Evolutionary conservation across 2,797 vertebrate genomes (phyloP), one percentile per base, ranked within the genome.

Genomic region (Vipera latastei): DNA sequence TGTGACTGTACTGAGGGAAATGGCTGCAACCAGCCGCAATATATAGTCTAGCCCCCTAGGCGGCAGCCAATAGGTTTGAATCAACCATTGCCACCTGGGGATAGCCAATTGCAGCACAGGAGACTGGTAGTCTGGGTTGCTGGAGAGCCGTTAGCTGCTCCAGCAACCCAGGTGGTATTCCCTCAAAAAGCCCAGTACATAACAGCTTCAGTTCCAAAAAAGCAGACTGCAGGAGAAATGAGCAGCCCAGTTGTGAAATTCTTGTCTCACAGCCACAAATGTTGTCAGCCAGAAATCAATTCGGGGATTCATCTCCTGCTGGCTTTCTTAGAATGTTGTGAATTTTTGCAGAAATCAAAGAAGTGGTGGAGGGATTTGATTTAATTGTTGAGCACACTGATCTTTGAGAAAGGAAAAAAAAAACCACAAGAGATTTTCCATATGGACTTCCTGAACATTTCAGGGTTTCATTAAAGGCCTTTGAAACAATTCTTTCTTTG

Each of bases 401-500:
- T 89, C 28, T 61, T 85, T 73, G 26, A 22, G 92, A n/a, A 44
- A 14, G 93, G 90, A 3, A 7, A 11, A 5, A 4, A 89, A 32
- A 0, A 6, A 90, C 32, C 44, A 91, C 1, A 25, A n/a, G 60
- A 55, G 26, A 94, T 94, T 51, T 32, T 4, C 59, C 28, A 94
- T 91, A 90, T 92, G 86, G n/a, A 5, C 87, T 0, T 0, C 86
- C 65, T 86, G 92, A 90, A 94, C 53, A 59, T 94, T 95, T 94
- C 93, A 94, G 94, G 69, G 92, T 94, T 96, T 96, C 18, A 0
- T 95, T 96, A 95, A 53, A 96, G 94, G 95, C 95, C 93, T 20
- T 92, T 91, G 96, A 95, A 97, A 96, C 96, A 96, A 96, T 96
- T 92, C 94, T 91, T 96, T 95, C 97, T 96, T 97, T 96, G 96